Evolutionary conservation across 2,888 invertebrate species (phyloP).

Genomic region (Saturnia pavonia): DNA sequence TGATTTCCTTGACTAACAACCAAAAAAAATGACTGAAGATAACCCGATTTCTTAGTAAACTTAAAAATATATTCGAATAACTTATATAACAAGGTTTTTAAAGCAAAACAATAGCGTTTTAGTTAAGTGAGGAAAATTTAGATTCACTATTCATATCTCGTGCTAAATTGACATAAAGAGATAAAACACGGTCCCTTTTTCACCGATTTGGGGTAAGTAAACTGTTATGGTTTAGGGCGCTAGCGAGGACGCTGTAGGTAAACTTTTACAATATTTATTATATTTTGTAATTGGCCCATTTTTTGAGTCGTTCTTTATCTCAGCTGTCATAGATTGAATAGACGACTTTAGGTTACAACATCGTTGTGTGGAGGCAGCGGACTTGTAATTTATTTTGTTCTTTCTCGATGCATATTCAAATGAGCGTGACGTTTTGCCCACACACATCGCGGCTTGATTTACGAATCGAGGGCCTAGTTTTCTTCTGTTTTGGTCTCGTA

Average conservation of each 20-base stretch:
- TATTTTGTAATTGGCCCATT: conserved; percentile 77
- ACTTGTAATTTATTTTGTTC: conserved; percentile 42
- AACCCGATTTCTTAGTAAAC: background rate
- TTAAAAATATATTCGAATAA: background rate
- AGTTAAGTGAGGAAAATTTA: conserved; percentile 31
- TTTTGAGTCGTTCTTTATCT: conserved; percentile 50
- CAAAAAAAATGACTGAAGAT: background rate
- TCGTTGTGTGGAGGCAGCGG: conserved; percentile 30
- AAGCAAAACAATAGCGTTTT: conserved; percentile 19
- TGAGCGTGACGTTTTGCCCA: conserved; percentile 41
- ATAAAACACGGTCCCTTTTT: conserved; percentile 66
- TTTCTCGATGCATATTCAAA: conserved; percentile 46
- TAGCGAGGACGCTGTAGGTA: conserved; percentile 51
- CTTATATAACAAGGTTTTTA: background rate
- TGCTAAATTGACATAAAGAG: conserved; percentile 63
- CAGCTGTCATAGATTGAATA: conserved; percentile 59
- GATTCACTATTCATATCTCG: conserved; percentile 37
- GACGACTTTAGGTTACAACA: conserved; percentile 54
- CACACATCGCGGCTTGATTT: conserved; percentile 19
- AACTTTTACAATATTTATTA: conserved; percentile 74
- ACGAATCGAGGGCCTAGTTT: conserved; percentile 3
- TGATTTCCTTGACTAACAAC: background rate
- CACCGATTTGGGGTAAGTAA: conserved; percentile 66
- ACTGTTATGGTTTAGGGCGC: conserved; percentile 69
- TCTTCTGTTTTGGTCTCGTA: conserved; percentile 9